phyloP scores from a whole-genome alignment of 2,797 vertebrate species.

The Thripadectes ignobilis region DNA sequence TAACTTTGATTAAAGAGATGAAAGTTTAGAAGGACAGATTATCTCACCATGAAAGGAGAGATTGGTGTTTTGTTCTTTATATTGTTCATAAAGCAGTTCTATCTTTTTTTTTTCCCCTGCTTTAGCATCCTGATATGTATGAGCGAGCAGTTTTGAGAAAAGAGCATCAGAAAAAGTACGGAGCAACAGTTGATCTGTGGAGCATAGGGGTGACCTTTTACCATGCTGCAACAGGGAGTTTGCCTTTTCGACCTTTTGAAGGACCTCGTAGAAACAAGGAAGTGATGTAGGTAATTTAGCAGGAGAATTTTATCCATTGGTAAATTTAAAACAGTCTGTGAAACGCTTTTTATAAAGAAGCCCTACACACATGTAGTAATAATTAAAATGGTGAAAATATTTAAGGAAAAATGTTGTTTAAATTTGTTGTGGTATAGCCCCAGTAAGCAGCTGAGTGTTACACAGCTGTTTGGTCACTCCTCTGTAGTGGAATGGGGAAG shows the following conservation, averaged over 20 bases:
- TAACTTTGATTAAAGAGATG: background rate
- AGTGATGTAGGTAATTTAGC: slow-evolving; percentile 89
- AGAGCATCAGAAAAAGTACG: slow-evolving; percentile 97
- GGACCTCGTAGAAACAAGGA: slow-evolving; percentile 97
- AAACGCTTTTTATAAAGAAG: background rate
- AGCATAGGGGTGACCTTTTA: slow-evolving; percentile 98
- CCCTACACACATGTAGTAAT: background rate
- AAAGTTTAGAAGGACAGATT: background rate
- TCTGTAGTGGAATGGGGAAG: background rate
- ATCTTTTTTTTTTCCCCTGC: background rate
- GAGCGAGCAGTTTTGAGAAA: slow-evolving; percentile 94
- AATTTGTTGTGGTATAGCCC: background rate
- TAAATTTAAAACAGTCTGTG: background rate
- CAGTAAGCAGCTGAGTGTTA: background rate
- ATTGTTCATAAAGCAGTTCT: background rate
- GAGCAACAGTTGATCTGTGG: slow-evolving; percentile 96
- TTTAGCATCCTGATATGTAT: slow-evolving; percentile 97
- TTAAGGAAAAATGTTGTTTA: background rate
- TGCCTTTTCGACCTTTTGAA: slow-evolving; percentile 94
- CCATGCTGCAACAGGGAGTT: slow-evolving; percentile 93
- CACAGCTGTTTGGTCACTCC: background rate
- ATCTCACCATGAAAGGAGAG: background rate
- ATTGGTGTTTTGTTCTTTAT: background rate
- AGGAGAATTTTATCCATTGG: background rate
- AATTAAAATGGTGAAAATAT: background rate